Evolutionary conservation across 2,113 vertebrate genomes (phyloP).

Genomic region (Eolophus roseicapilla): DNA sequence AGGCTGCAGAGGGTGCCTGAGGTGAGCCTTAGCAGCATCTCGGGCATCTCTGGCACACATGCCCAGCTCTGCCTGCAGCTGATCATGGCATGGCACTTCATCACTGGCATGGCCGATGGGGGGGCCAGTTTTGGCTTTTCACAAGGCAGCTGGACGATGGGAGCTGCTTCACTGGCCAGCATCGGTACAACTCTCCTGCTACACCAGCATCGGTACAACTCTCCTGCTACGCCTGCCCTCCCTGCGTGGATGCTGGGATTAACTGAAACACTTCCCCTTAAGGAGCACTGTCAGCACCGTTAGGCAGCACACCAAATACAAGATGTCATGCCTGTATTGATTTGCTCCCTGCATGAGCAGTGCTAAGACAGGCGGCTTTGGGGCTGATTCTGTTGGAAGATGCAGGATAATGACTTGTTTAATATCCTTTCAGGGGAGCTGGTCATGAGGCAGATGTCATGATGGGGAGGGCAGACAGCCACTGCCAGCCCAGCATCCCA

Average conservation of each 20-base stretch:
- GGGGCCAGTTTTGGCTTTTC: neutral
- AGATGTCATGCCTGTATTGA: neutral
- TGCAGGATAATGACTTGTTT: neutral
- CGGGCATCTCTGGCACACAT: neutral
- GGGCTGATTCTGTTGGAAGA: neutral
- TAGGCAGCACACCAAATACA: neutral
- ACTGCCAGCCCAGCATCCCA: neutral
- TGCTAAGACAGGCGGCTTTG: neutral
- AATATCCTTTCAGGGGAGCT: neutral
- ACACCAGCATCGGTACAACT: neutral
- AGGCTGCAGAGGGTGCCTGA: neutral
- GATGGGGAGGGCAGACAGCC: neutral
- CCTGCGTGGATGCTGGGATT: neutral
- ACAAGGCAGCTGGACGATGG: neutral
- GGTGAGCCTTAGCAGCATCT: neutral
- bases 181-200: neutral
- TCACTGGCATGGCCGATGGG: accelerated
- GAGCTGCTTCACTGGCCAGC: neutral
- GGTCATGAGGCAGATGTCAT: neutral
- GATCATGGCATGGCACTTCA: no score
- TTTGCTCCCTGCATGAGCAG: neutral
- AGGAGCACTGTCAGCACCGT: neutral
- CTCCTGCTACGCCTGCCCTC: neutral
- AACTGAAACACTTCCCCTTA: neutral
- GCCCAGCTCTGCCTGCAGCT: neutral